Conservation (phyloP, 1,140 invertebrate genomes). For the Oedothorax gibbosus region DNA sequence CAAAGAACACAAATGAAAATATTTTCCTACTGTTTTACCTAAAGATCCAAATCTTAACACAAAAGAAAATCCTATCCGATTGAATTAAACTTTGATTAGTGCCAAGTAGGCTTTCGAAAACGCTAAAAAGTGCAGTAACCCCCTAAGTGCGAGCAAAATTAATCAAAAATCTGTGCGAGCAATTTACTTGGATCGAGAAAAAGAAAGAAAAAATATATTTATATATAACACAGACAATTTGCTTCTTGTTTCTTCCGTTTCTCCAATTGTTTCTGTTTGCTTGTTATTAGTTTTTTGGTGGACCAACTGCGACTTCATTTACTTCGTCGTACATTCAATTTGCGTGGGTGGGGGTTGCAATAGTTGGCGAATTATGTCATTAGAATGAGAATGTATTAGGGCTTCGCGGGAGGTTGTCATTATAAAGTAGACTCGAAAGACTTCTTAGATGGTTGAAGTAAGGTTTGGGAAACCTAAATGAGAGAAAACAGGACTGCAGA, state of each 20-base stretch:
- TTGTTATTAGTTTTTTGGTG: too few species aligned
- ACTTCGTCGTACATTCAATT: conserved; percentile 8
- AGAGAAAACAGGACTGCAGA: too few species aligned
- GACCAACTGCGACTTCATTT: neutral
- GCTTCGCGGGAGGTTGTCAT: too few species aligned
- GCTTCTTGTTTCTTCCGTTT: conserved; percentile 6
- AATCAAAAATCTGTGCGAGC: conserved; percentile 9
- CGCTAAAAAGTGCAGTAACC: neutral
- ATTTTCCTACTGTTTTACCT: too few species aligned
- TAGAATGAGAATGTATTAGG: too few species aligned
- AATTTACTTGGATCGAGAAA: neutral
- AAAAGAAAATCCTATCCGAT: neutral
- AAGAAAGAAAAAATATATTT: neutral
- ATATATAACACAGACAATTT: neutral
- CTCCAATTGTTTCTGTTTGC: neutral
- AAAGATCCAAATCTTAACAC: too few species aligned
- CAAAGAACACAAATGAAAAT: too few species aligned
- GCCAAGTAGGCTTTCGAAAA: neutral
- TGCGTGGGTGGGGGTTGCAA: neutral
- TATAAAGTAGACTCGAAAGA: too few species aligned
- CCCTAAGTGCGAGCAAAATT: neutral
- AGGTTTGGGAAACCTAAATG: too few species aligned
- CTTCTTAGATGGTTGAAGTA: too few species aligned
- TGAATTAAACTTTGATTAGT: conserved; percentile 9
- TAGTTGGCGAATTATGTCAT: too few species aligned